Percentiles rank a stretch among this genome's conserved stretches.
Evolutionary conservation across 64 coral and sea anemone species (phyloP).

Genomic region (Porites australiensis): DNA sequence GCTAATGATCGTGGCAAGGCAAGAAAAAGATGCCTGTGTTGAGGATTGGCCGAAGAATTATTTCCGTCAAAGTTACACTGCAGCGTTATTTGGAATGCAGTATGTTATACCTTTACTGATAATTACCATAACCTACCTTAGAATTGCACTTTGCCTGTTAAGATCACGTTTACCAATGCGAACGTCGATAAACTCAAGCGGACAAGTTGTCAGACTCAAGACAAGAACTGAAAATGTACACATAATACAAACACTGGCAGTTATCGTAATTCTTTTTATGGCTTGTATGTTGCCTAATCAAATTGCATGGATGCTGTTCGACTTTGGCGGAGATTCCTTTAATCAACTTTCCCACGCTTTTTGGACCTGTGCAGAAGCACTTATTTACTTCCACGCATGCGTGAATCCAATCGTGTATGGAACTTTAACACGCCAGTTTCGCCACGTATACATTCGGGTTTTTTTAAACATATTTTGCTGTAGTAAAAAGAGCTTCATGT

Average conservation of each 20-base stretch:
- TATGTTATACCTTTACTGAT: constrained; percentile 79
- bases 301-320: constrained; percentile 67
- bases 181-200: constrained; percentile 41
- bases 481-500: not conserved
- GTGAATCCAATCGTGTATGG: constrained; percentile 69
- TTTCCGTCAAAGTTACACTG: constrained; percentile 69
- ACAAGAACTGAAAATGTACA: constrained; percentile 60
- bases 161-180: constrained; percentile 54
- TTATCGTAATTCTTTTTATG: constrained; percentile 66
- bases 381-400: constrained; percentile 60
- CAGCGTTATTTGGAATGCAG: constrained; percentile 65
- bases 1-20: constrained; percentile 58
- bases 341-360: constrained; percentile 57
- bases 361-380: constrained; percentile 66
- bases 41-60: constrained; percentile 68
- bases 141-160: constrained; percentile 53
- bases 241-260: constrained; percentile 61
- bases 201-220: constrained; percentile 56
- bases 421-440: constrained; percentile 59
- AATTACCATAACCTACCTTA: constrained; percentile 78
- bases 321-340: constrained; percentile 48
- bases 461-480: constrained; percentile 42
- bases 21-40: constrained; percentile 19
- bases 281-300: constrained; percentile 72
- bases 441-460: constrained; percentile 47